Percentiles rank a stretch among this genome's conserved stretches.
phyloP scores from a whole-genome alignment of 2,797 vertebrate species.

The Adelosebastes latens region DNA sequence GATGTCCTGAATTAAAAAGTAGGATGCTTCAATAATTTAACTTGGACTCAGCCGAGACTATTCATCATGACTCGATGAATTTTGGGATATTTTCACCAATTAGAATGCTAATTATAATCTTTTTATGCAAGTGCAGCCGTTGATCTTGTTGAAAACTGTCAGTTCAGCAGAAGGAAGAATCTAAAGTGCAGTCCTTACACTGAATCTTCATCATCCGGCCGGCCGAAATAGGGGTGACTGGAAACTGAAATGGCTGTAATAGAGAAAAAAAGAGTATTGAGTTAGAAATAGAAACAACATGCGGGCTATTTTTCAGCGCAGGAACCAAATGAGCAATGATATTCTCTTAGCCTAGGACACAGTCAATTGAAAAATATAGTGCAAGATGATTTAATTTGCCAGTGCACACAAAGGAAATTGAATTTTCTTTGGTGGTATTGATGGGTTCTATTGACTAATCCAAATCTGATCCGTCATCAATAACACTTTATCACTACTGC shows the following conservation, averaged over 20 bases:
- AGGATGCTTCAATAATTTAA: constrained; percentile 32
- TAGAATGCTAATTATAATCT: constrained; percentile 15
- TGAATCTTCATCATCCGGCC: constrained; percentile 88
- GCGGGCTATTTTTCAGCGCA: constrained; percentile 44
- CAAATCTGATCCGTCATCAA: constrained; percentile 22
- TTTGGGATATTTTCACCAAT: constrained; percentile 20
- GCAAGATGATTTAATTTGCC: constrained; percentile 71
- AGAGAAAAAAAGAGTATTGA: constrained; percentile 24
- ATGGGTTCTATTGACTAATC: not conserved
- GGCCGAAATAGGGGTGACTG: constrained; percentile 93
- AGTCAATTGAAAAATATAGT: constrained; percentile 65
- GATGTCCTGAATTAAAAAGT: constrained; percentile 53
- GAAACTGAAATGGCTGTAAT: constrained; percentile 90
- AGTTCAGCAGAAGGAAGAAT: constrained; percentile 10
- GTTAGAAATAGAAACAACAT: constrained; percentile 41
- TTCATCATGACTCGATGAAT: constrained; percentile 10
- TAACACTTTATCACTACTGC: not conserved
- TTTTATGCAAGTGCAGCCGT: not conserved
- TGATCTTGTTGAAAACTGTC: not conserved
- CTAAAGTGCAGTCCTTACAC: constrained; percentile 85
- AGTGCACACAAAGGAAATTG: constrained; percentile 66
- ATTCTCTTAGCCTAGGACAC: constrained; percentile 59
- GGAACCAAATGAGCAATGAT: constrained; percentile 66
- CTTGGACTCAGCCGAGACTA: constrained; percentile 17
- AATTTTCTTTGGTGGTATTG: constrained; percentile 61